These are phyloP conservation scores for Actinia tenebrosa DNA, from an alignment of 64 coral and sea anemone species.

Conservation along the genomic window DNA sequence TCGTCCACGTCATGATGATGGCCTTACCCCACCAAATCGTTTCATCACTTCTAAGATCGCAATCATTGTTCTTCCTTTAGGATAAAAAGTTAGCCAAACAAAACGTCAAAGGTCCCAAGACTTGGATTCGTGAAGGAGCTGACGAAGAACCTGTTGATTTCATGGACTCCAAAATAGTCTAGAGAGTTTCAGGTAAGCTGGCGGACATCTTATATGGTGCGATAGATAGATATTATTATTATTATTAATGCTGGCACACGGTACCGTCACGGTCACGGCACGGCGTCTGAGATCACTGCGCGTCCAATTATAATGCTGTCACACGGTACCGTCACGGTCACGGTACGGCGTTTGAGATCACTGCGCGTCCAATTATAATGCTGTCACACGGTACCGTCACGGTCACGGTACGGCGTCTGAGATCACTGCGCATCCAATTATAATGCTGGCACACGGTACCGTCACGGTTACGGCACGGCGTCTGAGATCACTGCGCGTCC, in stretches of 20 bases:
- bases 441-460: too few relatives aligned
- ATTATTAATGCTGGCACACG: too few relatives aligned
- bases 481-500: neutral
- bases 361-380: too few relatives aligned
- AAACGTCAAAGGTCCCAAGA: slow-evolving; percentile 31
- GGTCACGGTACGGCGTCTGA: too few relatives aligned
- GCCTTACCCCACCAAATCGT: neutral
- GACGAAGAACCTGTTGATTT: slow-evolving; percentile 97
- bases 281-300: neutral
- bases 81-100: slow-evolving; percentile 29
- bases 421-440: neutral
- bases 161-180: slow-evolving; percentile 75
- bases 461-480: too few relatives aligned
- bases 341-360: too few relatives aligned
- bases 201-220: neutral
- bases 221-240: too few relatives aligned
- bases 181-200: slow-evolving; percentile 46
- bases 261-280: too few relatives aligned
- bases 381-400: too few relatives aligned
- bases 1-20: too few relatives aligned
- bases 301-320: neutral
- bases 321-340: too few relatives aligned
- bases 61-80: neutral
- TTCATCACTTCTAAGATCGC: neutral
- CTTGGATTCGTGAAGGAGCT: slow-evolving; percentile 90